These are phyloP conservation scores for Cheilosia urbana DNA, from an alignment of 2,888 invertebrate species.

Conservation along the genomic window DNA sequence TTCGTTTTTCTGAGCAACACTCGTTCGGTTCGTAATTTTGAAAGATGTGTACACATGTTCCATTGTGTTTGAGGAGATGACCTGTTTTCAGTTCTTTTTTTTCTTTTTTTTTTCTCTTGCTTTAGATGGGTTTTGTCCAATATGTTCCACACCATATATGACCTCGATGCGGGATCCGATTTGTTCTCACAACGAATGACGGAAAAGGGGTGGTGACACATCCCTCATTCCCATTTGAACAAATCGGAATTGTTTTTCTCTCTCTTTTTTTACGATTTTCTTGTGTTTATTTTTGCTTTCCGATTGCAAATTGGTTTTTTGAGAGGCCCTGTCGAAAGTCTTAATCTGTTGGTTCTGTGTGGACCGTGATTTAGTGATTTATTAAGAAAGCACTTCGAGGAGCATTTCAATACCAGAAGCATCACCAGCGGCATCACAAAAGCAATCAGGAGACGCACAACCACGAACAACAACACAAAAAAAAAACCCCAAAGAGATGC, in stretches of 20 bases:
- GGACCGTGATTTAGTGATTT: constrained; percentile 61
- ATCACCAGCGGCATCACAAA: constrained; percentile 38
- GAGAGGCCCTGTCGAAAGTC: constrained; percentile 56
- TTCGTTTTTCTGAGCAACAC: constrained; percentile 6
- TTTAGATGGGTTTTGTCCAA: constrained; percentile 48
- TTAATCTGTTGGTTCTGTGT: constrained; percentile 26
- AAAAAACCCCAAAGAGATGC: background rate
- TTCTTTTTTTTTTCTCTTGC: background rate
- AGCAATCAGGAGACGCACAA: constrained; percentile 1
- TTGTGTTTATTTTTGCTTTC: constrained; percentile 31
- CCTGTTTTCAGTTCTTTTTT: constrained; percentile 32
- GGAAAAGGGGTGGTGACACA: constrained; percentile 23
- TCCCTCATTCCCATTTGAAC: constrained; percentile 42
- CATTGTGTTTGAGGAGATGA: constrained; percentile 55
- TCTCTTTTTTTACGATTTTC: constrained; percentile 9
- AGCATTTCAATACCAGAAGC: constrained; percentile 55
- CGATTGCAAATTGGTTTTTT: constrained; percentile 70
- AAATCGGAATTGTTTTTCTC: constrained; percentile 63
- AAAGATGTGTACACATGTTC: constrained; percentile 58
- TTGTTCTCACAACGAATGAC: constrained; percentile 41
- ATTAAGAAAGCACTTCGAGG: constrained; percentile 26
- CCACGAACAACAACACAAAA: background rate
- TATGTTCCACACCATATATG: constrained; percentile 65
- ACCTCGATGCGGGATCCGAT: constrained; percentile 66
- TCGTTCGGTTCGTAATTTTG: constrained; percentile 21